phyloP scores from a whole-genome alignment of 2,113 vertebrate genomes.

The Ictalurus punctatus region DNA sequence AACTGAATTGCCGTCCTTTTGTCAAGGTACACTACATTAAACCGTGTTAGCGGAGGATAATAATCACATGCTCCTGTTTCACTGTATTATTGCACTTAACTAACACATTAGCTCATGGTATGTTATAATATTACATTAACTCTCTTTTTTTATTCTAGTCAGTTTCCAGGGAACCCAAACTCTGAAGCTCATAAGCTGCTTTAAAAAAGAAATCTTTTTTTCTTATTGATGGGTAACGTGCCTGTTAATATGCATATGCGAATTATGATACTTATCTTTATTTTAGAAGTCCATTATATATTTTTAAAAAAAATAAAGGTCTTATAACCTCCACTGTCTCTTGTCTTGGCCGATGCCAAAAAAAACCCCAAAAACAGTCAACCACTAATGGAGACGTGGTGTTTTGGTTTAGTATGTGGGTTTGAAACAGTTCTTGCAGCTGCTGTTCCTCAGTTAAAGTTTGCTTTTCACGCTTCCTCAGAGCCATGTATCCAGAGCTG shows the following conservation, averaged over 20 bases:
- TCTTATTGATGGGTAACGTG: background rate
- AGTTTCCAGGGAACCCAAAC: background rate
- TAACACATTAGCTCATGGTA: background rate
- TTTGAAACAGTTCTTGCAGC: conserved; percentile 26
- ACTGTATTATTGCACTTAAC: background rate
- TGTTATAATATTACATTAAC: background rate
- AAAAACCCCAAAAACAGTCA: background rate
- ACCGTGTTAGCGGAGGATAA: background rate
- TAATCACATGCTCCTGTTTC: background rate
- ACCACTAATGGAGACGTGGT: conserved; percentile 14
- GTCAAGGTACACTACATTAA: background rate
- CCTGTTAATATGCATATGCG: background rate
- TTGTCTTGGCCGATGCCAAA: background rate
- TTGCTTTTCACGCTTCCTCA: conserved; percentile 22
- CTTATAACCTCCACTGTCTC: background rate
- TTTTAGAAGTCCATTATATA: background rate
- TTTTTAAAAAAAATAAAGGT: background rate
- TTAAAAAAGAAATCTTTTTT: background rate
- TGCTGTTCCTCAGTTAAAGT: conserved; percentile 24
- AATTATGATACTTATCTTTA: background rate
- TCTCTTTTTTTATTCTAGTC: background rate
- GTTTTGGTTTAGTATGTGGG: conserved; percentile 27
- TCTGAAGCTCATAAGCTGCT: background rate
- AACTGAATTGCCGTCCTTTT: no score
- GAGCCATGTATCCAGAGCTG: background rate